These are phyloP conservation scores for Volucella zonaria DNA, from an alignment of 2,888 invertebrate genomes.

Conservation along the genomic window DNA sequence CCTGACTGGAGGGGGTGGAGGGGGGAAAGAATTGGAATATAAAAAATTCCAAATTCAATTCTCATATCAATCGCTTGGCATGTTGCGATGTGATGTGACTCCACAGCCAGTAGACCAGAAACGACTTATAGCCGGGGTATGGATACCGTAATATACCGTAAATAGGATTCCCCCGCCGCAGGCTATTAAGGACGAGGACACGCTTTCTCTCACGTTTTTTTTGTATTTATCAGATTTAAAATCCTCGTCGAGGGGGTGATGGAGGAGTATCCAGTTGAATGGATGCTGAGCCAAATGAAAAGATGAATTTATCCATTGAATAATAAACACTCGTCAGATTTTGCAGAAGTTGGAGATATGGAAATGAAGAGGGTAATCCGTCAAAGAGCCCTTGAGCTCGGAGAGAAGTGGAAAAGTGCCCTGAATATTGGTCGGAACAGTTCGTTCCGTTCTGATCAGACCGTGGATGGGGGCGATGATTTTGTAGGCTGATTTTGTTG, in stretches of 20 bases:
- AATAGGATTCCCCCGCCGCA: background rate
- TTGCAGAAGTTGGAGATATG: constrained; percentile 20
- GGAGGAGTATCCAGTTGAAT: constrained; percentile 15
- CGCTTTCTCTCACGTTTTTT: constrained; percentile 13
- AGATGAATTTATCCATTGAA: constrained; percentile 48
- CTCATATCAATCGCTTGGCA: constrained; percentile 53
- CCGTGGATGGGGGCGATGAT: too few relatives aligned
- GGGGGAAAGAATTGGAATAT: background rate
- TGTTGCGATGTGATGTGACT: constrained; percentile 18
- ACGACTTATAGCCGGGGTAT: background rate
- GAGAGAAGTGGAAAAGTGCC: too few relatives aligned
- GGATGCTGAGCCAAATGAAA: constrained; percentile 47
- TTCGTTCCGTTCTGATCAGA: too few relatives aligned
- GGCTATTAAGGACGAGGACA: constrained; percentile 1
- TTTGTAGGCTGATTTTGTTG: too few relatives aligned
- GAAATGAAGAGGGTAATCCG: constrained; percentile 53
- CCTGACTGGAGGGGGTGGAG: too few relatives aligned
- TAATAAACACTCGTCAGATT: constrained; percentile 25
- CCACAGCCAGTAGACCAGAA: background rate
- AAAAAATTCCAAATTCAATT: constrained; percentile 61
- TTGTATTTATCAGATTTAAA: constrained; percentile 61
- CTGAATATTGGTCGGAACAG: too few relatives aligned
- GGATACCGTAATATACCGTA: background rate
- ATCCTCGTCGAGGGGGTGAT: constrained; percentile 13
- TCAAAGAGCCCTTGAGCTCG: constrained; percentile 7